phyloP scores from a whole-genome alignment of 2,888 invertebrate genomes.

The Entomobrya multifasciata region DNA sequence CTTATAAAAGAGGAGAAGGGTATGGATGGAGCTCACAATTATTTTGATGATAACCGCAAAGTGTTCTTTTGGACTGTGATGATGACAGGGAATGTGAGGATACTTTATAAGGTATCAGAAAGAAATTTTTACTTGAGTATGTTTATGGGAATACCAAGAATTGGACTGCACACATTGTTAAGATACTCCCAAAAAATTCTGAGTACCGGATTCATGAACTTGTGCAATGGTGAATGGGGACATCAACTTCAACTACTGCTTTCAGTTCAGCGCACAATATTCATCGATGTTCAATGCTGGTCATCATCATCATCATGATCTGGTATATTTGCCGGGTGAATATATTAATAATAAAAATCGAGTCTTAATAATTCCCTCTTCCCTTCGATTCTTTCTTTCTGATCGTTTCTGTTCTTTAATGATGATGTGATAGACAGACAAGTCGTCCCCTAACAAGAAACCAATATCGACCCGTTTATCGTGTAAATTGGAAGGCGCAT shows the following conservation, averaged over 20 bases:
- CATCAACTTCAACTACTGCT: too few species aligned
- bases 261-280: too few species aligned
- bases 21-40: not conserved
- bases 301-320: not conserved
- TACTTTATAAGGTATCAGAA: conserved; percentile 57
- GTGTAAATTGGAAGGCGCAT: conserved; percentile 40
- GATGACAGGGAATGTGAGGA: conserved; percentile 30
- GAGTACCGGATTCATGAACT: conserved; percentile 3
- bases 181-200: conserved; percentile 32
- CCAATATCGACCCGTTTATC: conserved; percentile 27
- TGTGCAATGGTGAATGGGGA: not conserved
- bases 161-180: conserved; percentile 2
- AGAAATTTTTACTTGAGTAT: conserved; percentile 17
- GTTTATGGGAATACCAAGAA: conserved; percentile 50
- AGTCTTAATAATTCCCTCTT: conserved; percentile 23
- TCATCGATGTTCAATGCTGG: not conserved
- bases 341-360: conserved; percentile 44
- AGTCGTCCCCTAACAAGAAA: too few species aligned
- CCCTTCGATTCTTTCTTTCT: too few species aligned
- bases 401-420: not conserved
- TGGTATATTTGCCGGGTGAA: conserved; percentile 38
- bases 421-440: conserved; percentile 27
- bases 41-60: conserved; percentile 59
- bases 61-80: conserved; percentile 41
- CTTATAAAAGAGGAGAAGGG: too few species aligned